Evolutionary conservation across 2,888 invertebrate genomes (phyloP).

Genomic region (Sceliomorpha sp.): DNA sequence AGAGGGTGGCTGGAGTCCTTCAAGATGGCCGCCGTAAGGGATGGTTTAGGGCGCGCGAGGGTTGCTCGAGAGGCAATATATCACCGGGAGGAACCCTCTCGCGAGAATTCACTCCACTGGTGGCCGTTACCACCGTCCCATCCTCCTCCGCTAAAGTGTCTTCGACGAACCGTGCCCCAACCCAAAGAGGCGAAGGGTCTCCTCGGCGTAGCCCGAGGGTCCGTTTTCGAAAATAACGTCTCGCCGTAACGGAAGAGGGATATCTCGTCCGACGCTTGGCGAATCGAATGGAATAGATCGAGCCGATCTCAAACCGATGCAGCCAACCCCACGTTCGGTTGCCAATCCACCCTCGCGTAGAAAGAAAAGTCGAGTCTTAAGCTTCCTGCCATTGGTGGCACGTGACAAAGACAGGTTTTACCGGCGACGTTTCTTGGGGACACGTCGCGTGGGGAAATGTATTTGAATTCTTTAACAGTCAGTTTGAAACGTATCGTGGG

Average conservation of each 20-base stretch:
- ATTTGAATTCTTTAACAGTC: constrained; percentile 18
- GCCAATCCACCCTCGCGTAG: constrained; percentile 49
- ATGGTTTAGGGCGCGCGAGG: constrained; percentile 77
- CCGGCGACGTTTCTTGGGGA: constrained; percentile 27
- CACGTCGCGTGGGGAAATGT: constrained; percentile 33
- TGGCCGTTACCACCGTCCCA: constrained; percentile 57
- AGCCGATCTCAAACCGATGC: constrained; percentile 35
- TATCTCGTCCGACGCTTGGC: constrained; percentile 52
- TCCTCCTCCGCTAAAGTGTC: constrained; percentile 53
- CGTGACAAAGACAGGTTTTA: constrained; percentile 52
- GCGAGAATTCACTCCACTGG: constrained; percentile 50
- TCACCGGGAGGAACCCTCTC: constrained; percentile 70
- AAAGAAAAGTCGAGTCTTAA: too few species aligned
- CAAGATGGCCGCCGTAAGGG: constrained; percentile 80
- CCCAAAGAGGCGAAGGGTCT: constrained; percentile 40
- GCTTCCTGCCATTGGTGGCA: constrained; percentile 49
- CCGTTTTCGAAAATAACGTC: constrained; percentile 73
- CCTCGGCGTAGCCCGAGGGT: constrained; percentile 68
- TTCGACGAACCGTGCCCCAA: constrained; percentile 49
- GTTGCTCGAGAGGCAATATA: constrained; percentile 77
- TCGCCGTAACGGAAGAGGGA: constrained; percentile 56
- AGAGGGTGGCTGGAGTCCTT: constrained; percentile 71
- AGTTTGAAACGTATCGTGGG: constrained; percentile 19
- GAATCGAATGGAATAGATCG: constrained; percentile 65
- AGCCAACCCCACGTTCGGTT: constrained; percentile 35